These are phyloP conservation scores for Drosophila nigromelanica DNA, from an alignment of 1,140 invertebrate genomes.

Conservation along the genomic window DNA sequence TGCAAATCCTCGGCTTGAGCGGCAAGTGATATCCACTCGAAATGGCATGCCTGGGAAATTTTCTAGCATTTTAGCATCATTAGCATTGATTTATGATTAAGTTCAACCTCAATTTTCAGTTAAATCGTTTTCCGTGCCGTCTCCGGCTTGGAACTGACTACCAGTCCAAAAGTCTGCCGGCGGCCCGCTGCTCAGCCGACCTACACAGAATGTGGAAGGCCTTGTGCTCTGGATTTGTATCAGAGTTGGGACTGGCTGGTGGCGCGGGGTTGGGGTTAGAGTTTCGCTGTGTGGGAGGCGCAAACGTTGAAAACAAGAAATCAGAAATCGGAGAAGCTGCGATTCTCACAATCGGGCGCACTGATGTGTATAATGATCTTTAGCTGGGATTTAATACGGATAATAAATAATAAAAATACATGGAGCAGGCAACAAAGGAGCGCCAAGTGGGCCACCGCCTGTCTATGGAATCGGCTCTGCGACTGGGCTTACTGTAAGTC, in stretches of 20 bases:
- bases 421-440: constrained; percentile 28
- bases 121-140: constrained; percentile 79
- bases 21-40: constrained; percentile 72
- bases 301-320: constrained; percentile 80
- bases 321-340: constrained; percentile 80
- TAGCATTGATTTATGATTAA: constrained; percentile 84
- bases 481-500: constrained; percentile 67
- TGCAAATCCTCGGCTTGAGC: constrained; percentile 62
- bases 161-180: constrained; percentile 2
- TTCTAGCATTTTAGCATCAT: constrained; percentile 84
- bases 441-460: constrained; percentile 15
- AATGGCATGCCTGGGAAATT: constrained; percentile 71
- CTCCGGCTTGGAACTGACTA: constrained; percentile 36
- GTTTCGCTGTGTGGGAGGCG: constrained; percentile 27
- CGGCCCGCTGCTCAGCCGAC: background rate
- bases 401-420: constrained; percentile 83
- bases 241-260: background rate
- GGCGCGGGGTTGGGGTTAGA: background rate
- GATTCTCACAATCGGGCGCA: constrained; percentile 80
- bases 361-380: constrained; percentile 83
- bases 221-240: constrained; percentile 41
- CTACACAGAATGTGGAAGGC: constrained; percentile 29
- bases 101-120: constrained; percentile 84
- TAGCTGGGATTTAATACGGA: constrained; percentile 81
- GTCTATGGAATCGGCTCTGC: constrained; percentile 39